phyloP scores from a whole-genome alignment of 2,113 vertebrate species.

The Lophotis ruficrista region DNA sequence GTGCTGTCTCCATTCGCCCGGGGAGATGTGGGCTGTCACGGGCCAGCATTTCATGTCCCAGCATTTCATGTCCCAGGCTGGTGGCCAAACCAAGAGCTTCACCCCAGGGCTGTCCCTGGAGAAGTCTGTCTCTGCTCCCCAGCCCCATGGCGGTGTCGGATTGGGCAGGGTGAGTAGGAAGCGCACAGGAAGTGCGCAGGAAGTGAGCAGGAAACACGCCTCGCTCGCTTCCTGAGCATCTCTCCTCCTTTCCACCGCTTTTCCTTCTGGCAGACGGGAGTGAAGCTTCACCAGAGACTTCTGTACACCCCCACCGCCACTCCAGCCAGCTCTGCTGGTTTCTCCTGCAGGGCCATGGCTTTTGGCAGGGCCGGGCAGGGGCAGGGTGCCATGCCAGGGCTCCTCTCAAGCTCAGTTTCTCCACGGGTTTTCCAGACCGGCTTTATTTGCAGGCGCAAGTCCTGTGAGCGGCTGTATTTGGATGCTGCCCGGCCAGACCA shows the following conservation, averaged over 20 bases:
- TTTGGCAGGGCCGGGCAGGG: not conserved
- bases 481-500: not conserved
- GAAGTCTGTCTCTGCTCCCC: not conserved
- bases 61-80: not conserved
- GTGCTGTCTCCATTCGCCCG: not conserved
- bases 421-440: not conserved
- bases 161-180: not conserved
- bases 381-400: not conserved
- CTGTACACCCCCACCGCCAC: not conserved
- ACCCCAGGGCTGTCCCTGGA: not conserved
- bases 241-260: not conserved
- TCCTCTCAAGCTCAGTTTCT: not conserved
- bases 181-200: rapidly evolving
- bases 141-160: rapidly evolving
- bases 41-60: not conserved
- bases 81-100: not conserved
- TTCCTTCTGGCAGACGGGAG: not conserved
- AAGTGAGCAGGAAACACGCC: not conserved
- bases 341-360: rapidly evolving
- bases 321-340: rapidly evolving
- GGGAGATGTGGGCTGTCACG: rapidly evolving
- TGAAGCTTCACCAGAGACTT: not conserved
- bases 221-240: not conserved
- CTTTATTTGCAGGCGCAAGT: not conserved
- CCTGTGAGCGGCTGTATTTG: not conserved